Percentiles rank a stretch among this genome's conserved stretches.
These are phyloP conservation scores for Probaryconus sp. DNA, from an alignment of 1,140 invertebrate genomes.

Conservation along the genomic window DNA sequence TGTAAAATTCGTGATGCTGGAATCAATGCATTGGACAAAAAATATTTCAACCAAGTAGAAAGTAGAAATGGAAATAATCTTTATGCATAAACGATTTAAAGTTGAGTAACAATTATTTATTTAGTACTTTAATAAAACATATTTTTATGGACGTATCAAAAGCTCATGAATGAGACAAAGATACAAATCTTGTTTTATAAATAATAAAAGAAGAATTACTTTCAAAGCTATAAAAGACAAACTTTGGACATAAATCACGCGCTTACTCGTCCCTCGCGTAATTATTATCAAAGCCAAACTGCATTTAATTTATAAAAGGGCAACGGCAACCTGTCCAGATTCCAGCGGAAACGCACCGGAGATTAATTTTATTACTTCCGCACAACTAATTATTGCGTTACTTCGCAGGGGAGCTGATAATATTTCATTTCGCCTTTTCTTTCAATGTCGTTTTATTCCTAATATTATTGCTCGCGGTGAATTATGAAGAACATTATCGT, in stretches of 20 bases:
- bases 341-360: slow-evolving; percentile 59
- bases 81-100: slow-evolving; percentile 18
- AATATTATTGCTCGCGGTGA: too few species aligned
- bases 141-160: slow-evolving; percentile 48
- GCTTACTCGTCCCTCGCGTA: slow-evolving; percentile 60
- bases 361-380: slow-evolving; percentile 77
- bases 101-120: slow-evolving; percentile 41
- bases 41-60: too few species aligned
- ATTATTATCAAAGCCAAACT: slow-evolving; percentile 77
- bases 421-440: too few species aligned
- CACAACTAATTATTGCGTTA: slow-evolving; percentile 74
- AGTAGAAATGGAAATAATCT: slow-evolving; percentile 17
- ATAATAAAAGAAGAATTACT: slow-evolving; percentile 58
- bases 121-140: slow-evolving; percentile 50
- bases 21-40: too few species aligned
- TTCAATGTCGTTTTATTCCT: too few species aligned
- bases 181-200: slow-evolving; percentile 58
- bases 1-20: too few species aligned
- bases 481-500: too few species aligned
- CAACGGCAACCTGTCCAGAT: slow-evolving; percentile 60
- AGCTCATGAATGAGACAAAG: slow-evolving; percentile 38
- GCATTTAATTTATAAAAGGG: slow-evolving; percentile 75
- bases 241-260: slow-evolving; percentile 71
- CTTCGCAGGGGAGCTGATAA: slow-evolving; percentile 67
- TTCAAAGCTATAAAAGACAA: slow-evolving; percentile 63